phyloP scores from a whole-genome alignment of 2,113 vertebrate species.

The Pelecanoides urinatrix region DNA sequence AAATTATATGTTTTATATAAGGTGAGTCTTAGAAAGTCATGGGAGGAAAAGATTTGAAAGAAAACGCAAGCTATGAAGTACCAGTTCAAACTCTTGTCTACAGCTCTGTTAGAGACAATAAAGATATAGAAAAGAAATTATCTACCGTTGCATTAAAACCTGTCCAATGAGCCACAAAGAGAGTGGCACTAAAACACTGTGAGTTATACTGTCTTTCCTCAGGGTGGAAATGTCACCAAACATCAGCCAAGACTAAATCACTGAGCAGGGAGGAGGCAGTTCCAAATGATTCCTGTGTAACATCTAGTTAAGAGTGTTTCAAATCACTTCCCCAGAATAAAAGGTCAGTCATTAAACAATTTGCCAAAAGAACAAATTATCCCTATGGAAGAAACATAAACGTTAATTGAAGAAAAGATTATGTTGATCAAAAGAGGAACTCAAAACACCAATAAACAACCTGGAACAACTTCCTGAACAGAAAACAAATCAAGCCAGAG shows the following conservation, averaged over 20 bases:
- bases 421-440: slow-evolving; percentile 9
- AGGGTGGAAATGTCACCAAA: background rate
- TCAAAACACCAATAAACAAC: slow-evolving; percentile 4
- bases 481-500: background rate
- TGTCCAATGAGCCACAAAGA: background rate
- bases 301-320: background rate
- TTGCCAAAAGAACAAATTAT: slow-evolving; percentile 28
- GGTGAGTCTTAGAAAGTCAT: background rate
- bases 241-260: background rate
- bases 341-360: background rate
- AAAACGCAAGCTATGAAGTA: background rate
- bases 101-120: background rate
- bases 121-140: background rate
- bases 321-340: background rate
- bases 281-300: background rate
- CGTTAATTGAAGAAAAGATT: background rate
- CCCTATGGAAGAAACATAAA: slow-evolving; percentile 3
- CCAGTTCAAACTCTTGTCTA: background rate
- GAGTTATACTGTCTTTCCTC: background rate
- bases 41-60: background rate
- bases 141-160: background rate
- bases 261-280: background rate
- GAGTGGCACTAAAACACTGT: background rate
- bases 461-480: background rate
- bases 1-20: background rate